Conservation (phyloP, 2,113 vertebrate species). For the Hippocampus guttulatus region DNA sequence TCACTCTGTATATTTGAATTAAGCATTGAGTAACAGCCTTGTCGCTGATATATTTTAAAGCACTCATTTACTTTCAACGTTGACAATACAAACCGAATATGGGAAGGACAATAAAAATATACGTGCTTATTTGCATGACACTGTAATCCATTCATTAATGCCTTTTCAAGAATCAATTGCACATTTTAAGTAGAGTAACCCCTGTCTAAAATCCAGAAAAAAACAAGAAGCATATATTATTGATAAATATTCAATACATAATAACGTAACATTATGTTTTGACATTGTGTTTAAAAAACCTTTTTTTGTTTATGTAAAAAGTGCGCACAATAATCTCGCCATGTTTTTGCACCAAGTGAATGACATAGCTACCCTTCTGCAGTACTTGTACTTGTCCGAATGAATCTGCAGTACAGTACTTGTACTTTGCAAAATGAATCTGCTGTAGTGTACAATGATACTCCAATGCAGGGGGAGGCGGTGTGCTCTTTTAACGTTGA, state of each 20-base stretch:
- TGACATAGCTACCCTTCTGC: too few relatives aligned
- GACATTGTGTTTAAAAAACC: background rate
- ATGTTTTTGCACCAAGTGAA: too few relatives aligned
- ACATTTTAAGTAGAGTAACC: background rate
- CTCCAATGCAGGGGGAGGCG: slow-evolving; percentile 1
- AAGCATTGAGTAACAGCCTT: background rate
- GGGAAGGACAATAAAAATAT: background rate
- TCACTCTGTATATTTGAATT: background rate
- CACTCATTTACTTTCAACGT: background rate
- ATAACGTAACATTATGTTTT: background rate
- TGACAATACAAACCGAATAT: background rate
- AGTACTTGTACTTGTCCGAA: too few relatives aligned
- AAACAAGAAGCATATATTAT: background rate
- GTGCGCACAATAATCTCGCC: background rate
- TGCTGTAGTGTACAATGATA: background rate
- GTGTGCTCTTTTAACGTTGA: background rate
- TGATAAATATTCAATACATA: background rate
- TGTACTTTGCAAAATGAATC: background rate
- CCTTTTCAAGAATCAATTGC: background rate
- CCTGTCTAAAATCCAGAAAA: background rate
- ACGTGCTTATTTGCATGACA: background rate
- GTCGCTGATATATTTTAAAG: background rate
- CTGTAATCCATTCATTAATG: too few relatives aligned
- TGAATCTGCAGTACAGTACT: too few relatives aligned
- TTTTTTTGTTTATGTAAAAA: background rate